Conservation (phyloP, 2,113 vertebrate species). For the Planiliza haematocheilus region DNA sequence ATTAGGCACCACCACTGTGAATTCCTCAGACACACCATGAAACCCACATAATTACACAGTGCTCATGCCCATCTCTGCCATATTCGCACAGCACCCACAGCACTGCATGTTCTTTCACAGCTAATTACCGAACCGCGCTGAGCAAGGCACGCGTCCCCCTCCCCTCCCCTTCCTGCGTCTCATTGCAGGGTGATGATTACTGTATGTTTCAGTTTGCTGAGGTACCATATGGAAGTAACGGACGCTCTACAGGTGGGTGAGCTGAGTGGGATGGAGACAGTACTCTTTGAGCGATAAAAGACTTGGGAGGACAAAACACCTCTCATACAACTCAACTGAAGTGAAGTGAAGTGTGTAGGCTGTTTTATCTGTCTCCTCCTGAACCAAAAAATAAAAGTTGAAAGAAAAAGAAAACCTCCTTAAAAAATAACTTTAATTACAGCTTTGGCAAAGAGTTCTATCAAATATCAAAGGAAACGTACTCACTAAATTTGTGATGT, state of each 20-base stretch:
- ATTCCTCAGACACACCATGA: constrained; percentile 65
- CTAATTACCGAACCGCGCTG: constrained; percentile 74
- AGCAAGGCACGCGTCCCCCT: constrained; percentile 52
- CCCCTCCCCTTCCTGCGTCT: constrained; percentile 36
- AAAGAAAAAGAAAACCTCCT: neutral
- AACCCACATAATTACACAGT: constrained; percentile 79
- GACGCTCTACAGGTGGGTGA: constrained; percentile 58
- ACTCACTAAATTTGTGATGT: too few species aligned
- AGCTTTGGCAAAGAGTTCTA: neutral
- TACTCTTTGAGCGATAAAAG: constrained; percentile 50
- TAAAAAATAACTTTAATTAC: neutral
- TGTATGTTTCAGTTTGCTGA: constrained; percentile 46
- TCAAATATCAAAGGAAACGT: neutral
- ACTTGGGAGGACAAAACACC: constrained; percentile 40
- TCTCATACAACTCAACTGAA: constrained; percentile 42
- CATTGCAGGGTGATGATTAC: constrained; percentile 55
- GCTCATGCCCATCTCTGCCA: constrained; percentile 61
- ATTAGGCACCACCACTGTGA: constrained; percentile 69
- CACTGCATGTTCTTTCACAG: constrained; percentile 64
- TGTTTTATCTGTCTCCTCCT: constrained; percentile 20
- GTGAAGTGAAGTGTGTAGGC: constrained; percentile 26
- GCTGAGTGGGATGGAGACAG: constrained; percentile 40
- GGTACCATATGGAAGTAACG: constrained; percentile 23
- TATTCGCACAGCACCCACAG: constrained; percentile 62
- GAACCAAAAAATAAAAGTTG: constrained; percentile 33